phyloP scores from a whole-genome alignment of 2,888 invertebrate species.

The Ophraella communa region DNA sequence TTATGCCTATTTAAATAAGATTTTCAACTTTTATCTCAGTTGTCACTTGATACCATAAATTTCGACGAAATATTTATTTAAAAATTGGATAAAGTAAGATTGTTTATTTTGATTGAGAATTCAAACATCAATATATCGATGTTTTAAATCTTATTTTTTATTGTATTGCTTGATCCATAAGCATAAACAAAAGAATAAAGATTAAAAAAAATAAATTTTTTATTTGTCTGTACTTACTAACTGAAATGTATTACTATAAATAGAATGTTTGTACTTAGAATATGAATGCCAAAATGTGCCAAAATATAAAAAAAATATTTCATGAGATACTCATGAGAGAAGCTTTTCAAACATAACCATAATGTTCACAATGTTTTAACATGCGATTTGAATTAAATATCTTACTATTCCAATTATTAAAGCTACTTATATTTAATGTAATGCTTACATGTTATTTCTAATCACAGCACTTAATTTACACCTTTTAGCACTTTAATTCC shows the following conservation, averaged over 20 bases:
- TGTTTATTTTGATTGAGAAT: too few relatives aligned
- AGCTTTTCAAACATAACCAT: conserved; percentile 2
- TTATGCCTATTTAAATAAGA: too few relatives aligned
- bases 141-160: too few relatives aligned
- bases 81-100: too few relatives aligned
- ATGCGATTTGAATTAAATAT: not conserved
- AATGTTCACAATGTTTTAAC: not conserved
- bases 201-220: conserved; percentile 11
- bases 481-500: not conserved
- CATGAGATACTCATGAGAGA: not conserved
- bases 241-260: conserved; percentile 18
- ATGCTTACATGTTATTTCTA: not conserved
- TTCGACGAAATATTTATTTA: too few relatives aligned
- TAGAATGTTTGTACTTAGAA: conserved; percentile 12
- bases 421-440: not conserved
- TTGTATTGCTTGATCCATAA: not conserved
- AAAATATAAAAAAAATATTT: conserved; percentile 7
- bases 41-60: too few relatives aligned
- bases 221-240: conserved; percentile 4
- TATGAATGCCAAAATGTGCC: not conserved
- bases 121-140: too few relatives aligned
- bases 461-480: not conserved
- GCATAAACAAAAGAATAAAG: conserved; percentile 7
- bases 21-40: too few relatives aligned
- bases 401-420: not conserved